A percentile compares a stretch with the other conserved stretches of the same genome.
Evolutionary conservation across 23 tunicate species (phyloP).

Genomic region (Trididemnum nubilum): DNA sequence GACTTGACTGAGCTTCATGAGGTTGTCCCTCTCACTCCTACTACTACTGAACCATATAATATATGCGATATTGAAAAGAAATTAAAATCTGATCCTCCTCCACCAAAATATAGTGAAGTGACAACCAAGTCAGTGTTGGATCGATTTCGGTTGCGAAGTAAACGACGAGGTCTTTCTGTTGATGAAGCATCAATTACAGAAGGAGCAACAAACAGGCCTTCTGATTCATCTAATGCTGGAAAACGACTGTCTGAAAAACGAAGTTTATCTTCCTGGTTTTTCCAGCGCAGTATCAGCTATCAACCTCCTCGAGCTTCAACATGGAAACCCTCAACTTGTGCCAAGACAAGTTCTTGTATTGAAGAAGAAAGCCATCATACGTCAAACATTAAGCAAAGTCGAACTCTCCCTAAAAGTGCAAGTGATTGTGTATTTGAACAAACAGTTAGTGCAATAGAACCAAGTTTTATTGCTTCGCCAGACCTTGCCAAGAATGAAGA

Average conservation of each 20-base stretch:
- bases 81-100: conserved; percentile 81
- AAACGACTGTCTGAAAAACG: background rate
- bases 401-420: conserved; percentile 12
- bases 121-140: conserved; percentile 46
- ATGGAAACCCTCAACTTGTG: background rate
- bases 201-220: background rate
- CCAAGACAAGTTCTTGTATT: background rate
- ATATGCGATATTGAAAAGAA: conserved; percentile 82
- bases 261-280: conserved; percentile 9
- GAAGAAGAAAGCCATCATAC: background rate
- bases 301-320: conserved; percentile 25
- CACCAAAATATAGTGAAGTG: conserved; percentile 86
- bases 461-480: background rate
- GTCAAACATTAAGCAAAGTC: too few species aligned
- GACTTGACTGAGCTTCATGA: conserved; percentile 89
- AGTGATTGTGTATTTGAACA: conserved; percentile 1
- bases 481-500: background rate
- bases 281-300: conserved; percentile 43
- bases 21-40: conserved; percentile 94
- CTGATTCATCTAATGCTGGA: background rate
- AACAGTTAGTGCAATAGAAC: background rate
- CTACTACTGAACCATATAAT: conserved; percentile 44
- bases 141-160: conserved; percentile 34
- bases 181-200: background rate
- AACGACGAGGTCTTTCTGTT: conserved; percentile 10